Evolutionary conservation across 2,797 vertebrate genomes (phyloP).

Genomic region (Phalloptychus januarius): DNA sequence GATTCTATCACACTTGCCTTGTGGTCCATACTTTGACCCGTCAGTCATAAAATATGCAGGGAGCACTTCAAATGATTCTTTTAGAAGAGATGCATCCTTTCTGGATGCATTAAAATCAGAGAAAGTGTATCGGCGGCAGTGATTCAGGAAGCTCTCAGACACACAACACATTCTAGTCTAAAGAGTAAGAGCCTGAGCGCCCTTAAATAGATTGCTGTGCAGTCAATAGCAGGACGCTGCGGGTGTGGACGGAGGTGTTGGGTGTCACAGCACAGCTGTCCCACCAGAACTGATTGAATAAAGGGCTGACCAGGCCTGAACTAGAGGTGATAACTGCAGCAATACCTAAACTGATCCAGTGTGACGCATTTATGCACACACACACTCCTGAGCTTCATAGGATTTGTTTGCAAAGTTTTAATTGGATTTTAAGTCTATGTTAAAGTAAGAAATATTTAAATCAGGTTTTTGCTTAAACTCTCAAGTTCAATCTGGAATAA

Average conservation of each 20-base stretch:
- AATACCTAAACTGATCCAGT: conserved; percentile 20
- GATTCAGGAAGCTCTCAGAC: conserved; percentile 5
- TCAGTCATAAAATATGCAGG: conserved; percentile 19
- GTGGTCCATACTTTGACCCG: conserved; percentile 16
- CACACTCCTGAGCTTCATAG: not conserved
- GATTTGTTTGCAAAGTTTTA: not conserved
- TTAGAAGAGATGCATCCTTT: conserved; percentile 9
- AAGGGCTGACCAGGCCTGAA: conserved; percentile 10
- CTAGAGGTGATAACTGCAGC: conserved; percentile 23
- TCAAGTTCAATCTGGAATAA: conserved; percentile 12
- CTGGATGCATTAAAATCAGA: conserved; percentile 26
- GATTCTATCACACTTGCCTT: not conserved
- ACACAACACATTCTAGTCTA: conserved; percentile 30
- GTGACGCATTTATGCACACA: conserved; percentile 16
- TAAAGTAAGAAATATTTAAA: not conserved
- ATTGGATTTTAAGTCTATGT: not conserved
- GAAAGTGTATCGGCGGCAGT: conserved; percentile 12
- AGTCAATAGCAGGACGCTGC: conserved; percentile 23
- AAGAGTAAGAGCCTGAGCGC: conserved; percentile 26
- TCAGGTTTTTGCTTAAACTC: conserved; percentile 3
- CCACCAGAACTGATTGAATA: conserved; percentile 18
- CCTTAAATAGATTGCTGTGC: conserved; percentile 55
- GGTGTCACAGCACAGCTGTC: conserved; percentile 46
- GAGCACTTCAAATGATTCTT: conserved; percentile 27
- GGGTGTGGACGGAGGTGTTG: conserved; percentile 35